Evolutionary conservation across 2,797 vertebrate species (phyloP).

Genomic region (Trematomus bernacchii): DNA sequence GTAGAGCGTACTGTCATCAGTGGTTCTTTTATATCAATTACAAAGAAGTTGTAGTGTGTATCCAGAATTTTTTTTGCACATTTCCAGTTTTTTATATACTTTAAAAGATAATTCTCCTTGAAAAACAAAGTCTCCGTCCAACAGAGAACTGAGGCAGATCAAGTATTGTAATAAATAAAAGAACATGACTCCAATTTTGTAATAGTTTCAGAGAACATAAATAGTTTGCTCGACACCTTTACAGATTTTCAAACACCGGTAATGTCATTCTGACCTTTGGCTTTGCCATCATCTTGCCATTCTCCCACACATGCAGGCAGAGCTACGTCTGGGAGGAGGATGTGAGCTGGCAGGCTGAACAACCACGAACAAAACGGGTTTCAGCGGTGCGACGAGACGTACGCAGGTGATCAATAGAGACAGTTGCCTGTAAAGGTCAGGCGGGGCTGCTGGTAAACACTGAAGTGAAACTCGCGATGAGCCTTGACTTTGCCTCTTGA

Average conservation of each 20-base stretch:
- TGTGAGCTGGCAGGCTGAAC: constrained; percentile 56
- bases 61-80: not conserved
- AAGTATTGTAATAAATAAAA: not conserved
- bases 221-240: constrained; percentile 3
- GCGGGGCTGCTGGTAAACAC: constrained; percentile 60
- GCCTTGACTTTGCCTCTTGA: constrained; percentile 54
- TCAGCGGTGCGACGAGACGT: constrained; percentile 31
- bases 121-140: not conserved
- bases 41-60: not conserved
- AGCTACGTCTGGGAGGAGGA: constrained; percentile 42
- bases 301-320: constrained; percentile 33
- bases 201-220: not conserved
- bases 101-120: not conserved
- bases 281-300: constrained; percentile 26
- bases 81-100: not conserved
- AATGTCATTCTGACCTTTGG: constrained; percentile 69
- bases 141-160: not conserved
- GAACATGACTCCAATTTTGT: not conserved
- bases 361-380: constrained; percentile 43
- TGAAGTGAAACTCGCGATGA: constrained; percentile 58
- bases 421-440: constrained; percentile 73
- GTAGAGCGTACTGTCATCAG: not conserved
- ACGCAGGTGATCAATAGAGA: constrained; percentile 69
- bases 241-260: constrained; percentile 35
- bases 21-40: not conserved